Evolutionary conservation across 2,113 vertebrate genomes (phyloP).

Genomic region (Ploceus nigricollis): DNA sequence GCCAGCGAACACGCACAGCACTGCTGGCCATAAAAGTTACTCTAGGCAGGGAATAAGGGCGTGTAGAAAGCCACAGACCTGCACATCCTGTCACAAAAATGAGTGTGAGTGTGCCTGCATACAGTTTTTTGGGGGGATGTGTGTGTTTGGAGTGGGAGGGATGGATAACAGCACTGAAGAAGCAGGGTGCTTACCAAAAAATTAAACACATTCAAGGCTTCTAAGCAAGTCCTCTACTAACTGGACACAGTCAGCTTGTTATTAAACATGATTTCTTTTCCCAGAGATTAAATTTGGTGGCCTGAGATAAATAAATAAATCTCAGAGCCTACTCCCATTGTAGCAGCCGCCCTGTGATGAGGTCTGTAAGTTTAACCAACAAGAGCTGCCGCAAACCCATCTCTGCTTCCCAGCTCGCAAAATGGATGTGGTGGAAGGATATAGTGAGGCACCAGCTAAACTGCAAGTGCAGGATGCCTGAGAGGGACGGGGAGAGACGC

Average conservation of each 20-base stretch:
- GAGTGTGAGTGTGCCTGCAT: not conserved
- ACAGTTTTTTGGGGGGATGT: not conserved
- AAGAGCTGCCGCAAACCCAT: not conserved
- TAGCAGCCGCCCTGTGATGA: not conserved
- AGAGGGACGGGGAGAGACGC: not conserved
- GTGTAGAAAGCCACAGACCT: not conserved
- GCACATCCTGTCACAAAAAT: not conserved
- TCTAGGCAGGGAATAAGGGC: not conserved
- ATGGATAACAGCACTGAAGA: not conserved
- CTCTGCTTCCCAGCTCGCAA: not conserved
- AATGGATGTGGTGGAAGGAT: conserved; percentile 28
- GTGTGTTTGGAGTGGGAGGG: not conserved
- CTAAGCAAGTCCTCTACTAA: not conserved
- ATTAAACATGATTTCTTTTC: not conserved
- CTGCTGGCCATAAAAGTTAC: not conserved
- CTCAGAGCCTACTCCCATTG: not conserved
- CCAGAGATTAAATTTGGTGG: not conserved
- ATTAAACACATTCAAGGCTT: not conserved
- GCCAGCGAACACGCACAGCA: not conserved
- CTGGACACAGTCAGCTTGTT: not conserved
- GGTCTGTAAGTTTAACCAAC: not conserved
- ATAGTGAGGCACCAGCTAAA: not conserved
- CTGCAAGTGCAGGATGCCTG: not conserved
- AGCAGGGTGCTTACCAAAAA: not conserved
- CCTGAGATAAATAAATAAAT: not conserved